These are phyloP conservation scores for Odontomyia ornata DNA, from an alignment of 2,888 invertebrate species.

Conservation along the genomic window DNA sequence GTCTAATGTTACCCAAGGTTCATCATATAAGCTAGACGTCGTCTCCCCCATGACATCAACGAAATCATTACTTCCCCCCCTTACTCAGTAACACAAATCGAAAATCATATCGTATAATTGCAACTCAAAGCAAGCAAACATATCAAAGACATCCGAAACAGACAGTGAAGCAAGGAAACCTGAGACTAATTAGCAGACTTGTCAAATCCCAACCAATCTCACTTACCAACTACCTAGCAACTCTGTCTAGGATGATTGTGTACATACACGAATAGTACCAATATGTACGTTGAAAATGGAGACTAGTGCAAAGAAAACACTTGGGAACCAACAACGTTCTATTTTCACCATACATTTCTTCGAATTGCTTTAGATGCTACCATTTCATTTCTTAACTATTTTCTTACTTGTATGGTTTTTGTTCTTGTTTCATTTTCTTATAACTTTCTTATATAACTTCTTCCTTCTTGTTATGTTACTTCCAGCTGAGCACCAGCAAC, in stretches of 20 bases:
- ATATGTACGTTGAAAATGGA: not conserved
- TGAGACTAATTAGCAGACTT: slow-evolving; percentile 21
- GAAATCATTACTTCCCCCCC: no score
- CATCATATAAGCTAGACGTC: no score
- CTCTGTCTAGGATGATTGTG: not conserved
- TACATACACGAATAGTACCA: not conserved
- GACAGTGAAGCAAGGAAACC: not conserved
- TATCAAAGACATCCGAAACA: not conserved
- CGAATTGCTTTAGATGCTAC: not conserved
- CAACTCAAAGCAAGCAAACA: not conserved
- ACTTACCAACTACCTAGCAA: not conserved
- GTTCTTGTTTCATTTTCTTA: no score
- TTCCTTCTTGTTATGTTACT: not conserved
- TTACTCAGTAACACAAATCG: no score
- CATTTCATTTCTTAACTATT: not conserved
- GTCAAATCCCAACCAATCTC: slow-evolving; percentile 11
- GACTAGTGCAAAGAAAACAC: not conserved
- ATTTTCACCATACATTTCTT: not conserved
- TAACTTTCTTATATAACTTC: not conserved
- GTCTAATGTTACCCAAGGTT: no score
- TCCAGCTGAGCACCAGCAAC: slow-evolving; percentile 4
- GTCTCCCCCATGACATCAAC: no score
- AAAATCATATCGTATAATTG: no score
- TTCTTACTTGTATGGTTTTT: not conserved
- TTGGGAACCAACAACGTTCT: not conserved